A percentile compares a stretch with the other conserved stretches of the same genome.
Conservation (phyloP, 2,888 invertebrate genomes). For the Stenchaetothrips biformis region DNA sequence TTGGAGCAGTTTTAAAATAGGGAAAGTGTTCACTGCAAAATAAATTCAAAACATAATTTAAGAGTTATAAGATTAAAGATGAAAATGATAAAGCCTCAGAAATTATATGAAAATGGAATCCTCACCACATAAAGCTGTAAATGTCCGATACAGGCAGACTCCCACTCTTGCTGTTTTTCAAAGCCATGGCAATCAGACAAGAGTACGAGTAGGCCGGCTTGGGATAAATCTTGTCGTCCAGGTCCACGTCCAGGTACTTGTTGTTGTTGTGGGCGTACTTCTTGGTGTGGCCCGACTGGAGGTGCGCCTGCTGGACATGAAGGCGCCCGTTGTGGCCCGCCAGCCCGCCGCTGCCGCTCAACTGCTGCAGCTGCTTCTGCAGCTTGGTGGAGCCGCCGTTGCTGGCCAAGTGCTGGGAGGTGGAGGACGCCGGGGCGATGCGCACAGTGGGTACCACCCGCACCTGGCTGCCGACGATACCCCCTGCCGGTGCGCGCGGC, state of each 20-base stretch:
- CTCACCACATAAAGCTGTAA: constrained; percentile 97
- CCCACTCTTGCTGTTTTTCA: constrained; percentile 92
- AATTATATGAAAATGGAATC: constrained; percentile 38
- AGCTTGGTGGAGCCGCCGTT: constrained; percentile 26
- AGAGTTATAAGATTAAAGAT: constrained; percentile 5
- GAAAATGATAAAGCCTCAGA: neutral
- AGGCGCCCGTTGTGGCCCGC: constrained; percentile 43
- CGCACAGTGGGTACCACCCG: neutral
- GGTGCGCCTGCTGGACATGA: constrained; percentile 42
- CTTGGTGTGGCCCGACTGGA: constrained; percentile 42
- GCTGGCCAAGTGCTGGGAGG: constrained; percentile 48
- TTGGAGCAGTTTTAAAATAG: constrained; percentile 96
- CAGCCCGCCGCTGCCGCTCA: constrained; percentile 40
- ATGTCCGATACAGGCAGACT: constrained; percentile 96
- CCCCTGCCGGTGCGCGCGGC: constrained; percentile 46
- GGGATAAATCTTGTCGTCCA: constrained; percentile 55
- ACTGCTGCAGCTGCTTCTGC: constrained; percentile 38
- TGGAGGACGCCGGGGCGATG: neutral
- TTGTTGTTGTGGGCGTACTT: constrained; percentile 46
- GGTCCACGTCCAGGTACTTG: constrained; percentile 48
- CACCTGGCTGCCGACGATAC: constrained; percentile 36
- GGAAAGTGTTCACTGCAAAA: constrained; percentile 89
- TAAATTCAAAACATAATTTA: constrained; percentile 34
- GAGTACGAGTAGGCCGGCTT: constrained; percentile 98
- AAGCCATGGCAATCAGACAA: constrained; percentile 94